phyloP scores from a whole-genome alignment of 37 sponge, comb jelly and placozoan species.

The Agelas oroides region DNA sequence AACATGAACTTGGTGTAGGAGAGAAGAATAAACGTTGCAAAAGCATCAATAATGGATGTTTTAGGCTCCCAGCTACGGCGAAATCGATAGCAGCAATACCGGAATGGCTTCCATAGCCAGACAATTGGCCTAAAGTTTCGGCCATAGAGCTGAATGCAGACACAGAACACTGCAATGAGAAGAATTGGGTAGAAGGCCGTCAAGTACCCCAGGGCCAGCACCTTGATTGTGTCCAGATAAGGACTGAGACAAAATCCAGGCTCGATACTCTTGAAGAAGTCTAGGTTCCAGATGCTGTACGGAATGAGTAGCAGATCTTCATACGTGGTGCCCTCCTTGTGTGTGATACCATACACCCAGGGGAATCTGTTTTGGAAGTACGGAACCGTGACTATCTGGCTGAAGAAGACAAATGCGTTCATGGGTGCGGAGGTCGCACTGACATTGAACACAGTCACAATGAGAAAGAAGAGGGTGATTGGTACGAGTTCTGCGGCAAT shows the following conservation, averaged over 20 bases:
- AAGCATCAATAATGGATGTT: conserved; percentile 51
- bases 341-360: background rate
- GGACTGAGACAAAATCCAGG: conserved; percentile 38
- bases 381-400: conserved; percentile 40
- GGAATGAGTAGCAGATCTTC: background rate
- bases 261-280: conserved; percentile 35
- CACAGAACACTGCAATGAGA: conserved; percentile 25
- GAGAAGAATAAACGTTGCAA: conserved; percentile 46
- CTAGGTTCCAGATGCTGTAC: conserved; percentile 69
- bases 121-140: background rate
- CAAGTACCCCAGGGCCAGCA: conserved; percentile 37
- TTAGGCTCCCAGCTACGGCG: conserved; percentile 7
- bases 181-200: conserved; percentile 52
- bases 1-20: conserved; percentile 49
- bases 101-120: conserved; percentile 45
- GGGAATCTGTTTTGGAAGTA: conserved; percentile 19
- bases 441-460: conserved; percentile 40
- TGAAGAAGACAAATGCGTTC: conserved; percentile 69
- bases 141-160: conserved; percentile 36
- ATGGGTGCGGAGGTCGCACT: conserved; percentile 48
- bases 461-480: conserved; percentile 38
- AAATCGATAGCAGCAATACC: background rate
- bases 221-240: background rate
- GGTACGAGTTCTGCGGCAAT: conserved; percentile 32
- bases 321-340: background rate